Evolutionary conservation across 2,888 invertebrate genomes (phyloP).

Genomic region (Eilema sororculum): DNA sequence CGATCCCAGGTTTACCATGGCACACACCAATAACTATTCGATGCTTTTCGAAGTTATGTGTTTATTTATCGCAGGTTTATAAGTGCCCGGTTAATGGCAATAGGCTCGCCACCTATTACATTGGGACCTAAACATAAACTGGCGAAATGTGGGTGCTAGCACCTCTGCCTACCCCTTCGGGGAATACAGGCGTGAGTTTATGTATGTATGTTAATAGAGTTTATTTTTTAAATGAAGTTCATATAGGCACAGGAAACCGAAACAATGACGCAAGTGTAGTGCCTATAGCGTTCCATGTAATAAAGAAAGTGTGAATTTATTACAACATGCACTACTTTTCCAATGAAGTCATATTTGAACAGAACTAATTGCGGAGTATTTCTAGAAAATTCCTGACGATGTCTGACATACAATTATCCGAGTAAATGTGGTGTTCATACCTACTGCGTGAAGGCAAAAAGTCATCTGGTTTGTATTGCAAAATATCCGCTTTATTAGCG

Average conservation of each 20-base stretch:
- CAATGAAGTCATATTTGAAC: slow-evolving; percentile 35
- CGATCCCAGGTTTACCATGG: too few species aligned
- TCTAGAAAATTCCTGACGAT: slow-evolving; percentile 24
- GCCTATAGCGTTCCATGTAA: neutral
- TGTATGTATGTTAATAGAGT: too few species aligned
- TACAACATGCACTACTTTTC: neutral
- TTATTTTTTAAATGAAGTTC: too few species aligned
- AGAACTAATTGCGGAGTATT: slow-evolving; percentile 40
- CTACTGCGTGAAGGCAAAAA: slow-evolving; percentile 22
- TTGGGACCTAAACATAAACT: too few species aligned
- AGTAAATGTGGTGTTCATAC: slow-evolving; percentile 40
- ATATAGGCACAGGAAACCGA: neutral
- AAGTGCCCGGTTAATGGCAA: too few species aligned
- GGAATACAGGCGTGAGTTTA: too few species aligned
- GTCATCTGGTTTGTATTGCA: slow-evolving; percentile 42
- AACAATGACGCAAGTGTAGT: neutral
- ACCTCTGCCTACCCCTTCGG: too few species aligned
- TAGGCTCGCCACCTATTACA: too few species aligned
- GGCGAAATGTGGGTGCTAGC: too few species aligned
- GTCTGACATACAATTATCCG: slow-evolving; percentile 41
- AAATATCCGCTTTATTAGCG: slow-evolving; percentile 48
- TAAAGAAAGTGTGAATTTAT: neutral
- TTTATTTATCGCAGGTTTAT: too few species aligned
- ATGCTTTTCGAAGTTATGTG: too few species aligned
- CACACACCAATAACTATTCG: too few species aligned